These are phyloP conservation scores for Neomorphus geoffroyi DNA, from an alignment of 2,797 vertebrate species.

Conservation along the genomic window DNA sequence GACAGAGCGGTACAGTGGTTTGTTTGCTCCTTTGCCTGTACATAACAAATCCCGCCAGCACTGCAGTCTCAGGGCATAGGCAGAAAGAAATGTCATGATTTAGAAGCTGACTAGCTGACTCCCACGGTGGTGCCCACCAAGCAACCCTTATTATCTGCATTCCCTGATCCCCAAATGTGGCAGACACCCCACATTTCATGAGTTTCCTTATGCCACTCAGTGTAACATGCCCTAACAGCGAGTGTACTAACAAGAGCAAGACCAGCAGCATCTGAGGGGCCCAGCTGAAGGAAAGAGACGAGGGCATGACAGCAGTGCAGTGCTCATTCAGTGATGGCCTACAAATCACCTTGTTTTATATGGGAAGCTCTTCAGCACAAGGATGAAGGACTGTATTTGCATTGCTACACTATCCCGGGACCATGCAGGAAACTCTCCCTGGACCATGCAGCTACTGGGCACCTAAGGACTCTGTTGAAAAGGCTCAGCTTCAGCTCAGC, in stretches of 20 bases:
- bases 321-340: not conserved
- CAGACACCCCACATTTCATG: not conserved
- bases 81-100: not conserved
- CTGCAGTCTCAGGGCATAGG: not conserved
- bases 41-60: accelerated
- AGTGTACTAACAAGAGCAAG: not conserved
- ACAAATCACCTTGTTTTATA: not conserved
- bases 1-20: accelerated
- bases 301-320: accelerated
- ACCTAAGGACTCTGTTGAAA: not conserved
- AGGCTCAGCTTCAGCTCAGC: not conserved
- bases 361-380: not conserved
- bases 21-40: not conserved
- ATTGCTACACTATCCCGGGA: not conserved
- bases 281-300: not conserved
- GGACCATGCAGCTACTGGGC: not conserved
- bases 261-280: not conserved
- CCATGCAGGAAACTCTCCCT: not conserved
- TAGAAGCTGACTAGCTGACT: not conserved
- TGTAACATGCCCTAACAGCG: not conserved
- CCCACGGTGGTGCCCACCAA: not conserved
- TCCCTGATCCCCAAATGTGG: not conserved
- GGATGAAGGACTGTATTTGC: not conserved
- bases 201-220: not conserved
- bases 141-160: accelerated